phyloP scores from a whole-genome alignment of 2,113 vertebrate genomes.

The Eclectus roratus region DNA sequence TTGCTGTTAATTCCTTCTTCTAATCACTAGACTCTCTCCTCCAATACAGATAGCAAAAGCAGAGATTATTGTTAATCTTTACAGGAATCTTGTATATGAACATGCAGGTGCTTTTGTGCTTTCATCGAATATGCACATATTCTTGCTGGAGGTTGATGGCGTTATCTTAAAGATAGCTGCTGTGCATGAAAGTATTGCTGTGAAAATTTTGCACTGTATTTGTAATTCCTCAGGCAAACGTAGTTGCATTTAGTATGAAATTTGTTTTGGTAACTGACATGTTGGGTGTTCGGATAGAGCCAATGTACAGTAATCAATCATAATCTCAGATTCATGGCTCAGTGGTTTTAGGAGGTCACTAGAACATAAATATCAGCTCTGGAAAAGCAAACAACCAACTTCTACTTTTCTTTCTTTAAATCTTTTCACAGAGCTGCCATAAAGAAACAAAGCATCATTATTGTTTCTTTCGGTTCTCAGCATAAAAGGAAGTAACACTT shows the following conservation, averaged over 20 bases:
- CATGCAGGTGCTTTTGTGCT: not conserved
- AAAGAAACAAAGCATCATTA: not conserved
- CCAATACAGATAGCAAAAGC: not conserved
- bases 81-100: not conserved
- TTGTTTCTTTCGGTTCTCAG: not conserved
- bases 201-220: not conserved
- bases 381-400: slow-evolving; percentile 16
- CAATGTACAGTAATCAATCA: not conserved
- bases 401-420: not conserved
- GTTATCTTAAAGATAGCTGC: not conserved
- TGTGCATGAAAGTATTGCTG: not conserved
- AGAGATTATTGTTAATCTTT: not conserved
- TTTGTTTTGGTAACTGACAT: not conserved
- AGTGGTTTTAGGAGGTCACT: not conserved
- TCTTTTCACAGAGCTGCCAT: not conserved
- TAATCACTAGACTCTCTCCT: not conserved
- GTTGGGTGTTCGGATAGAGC: not conserved
- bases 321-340: not conserved
- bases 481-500: slow-evolving; percentile 41
- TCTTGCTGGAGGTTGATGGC: not conserved
- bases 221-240: not conserved
- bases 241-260: not conserved
- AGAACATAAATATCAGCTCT: not conserved
- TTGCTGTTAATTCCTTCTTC: not conserved
- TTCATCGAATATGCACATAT: not conserved